phyloP scores from a whole-genome alignment of 1,140 invertebrate species.

The Dreissena polymorpha region DNA sequence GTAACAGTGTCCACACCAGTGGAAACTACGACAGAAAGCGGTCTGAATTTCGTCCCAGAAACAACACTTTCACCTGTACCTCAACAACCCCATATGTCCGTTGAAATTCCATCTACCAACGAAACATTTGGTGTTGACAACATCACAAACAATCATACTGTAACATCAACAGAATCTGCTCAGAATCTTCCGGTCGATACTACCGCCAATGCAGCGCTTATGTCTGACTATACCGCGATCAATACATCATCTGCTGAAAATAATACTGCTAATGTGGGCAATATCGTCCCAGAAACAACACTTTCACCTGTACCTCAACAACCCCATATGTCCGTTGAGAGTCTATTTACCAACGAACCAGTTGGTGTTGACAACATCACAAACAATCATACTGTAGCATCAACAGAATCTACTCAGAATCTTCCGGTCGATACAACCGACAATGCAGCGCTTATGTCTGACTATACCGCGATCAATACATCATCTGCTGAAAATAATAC shows the following conservation, averaged over 20 bases:
- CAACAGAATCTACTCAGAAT: neutral
- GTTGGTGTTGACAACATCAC: neutral
- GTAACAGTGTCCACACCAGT: neutral
- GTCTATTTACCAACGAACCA: neutral
- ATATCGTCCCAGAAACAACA: constrained; percentile 2
- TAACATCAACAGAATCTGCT: neutral
- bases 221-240: too few species aligned
- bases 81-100: neutral
- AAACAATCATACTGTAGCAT: neutral
- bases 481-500: too few species aligned
- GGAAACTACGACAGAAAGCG: neutral
- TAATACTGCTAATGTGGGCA: too few species aligned
- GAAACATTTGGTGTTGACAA: neutral
- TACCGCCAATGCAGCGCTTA: too few species aligned
- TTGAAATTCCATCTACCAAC: neutral
- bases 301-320: neutral
- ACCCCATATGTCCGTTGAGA: neutral
- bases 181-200: neutral
- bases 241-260: too few species aligned
- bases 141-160: neutral
- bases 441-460: too few species aligned
- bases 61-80: neutral
- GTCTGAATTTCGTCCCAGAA: neutral
- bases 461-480: too few species aligned
- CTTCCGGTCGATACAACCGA: neutral